Evolutionary conservation across 2,113 vertebrate genomes (phyloP).

Genomic region (Poecile atricapillus): DNA sequence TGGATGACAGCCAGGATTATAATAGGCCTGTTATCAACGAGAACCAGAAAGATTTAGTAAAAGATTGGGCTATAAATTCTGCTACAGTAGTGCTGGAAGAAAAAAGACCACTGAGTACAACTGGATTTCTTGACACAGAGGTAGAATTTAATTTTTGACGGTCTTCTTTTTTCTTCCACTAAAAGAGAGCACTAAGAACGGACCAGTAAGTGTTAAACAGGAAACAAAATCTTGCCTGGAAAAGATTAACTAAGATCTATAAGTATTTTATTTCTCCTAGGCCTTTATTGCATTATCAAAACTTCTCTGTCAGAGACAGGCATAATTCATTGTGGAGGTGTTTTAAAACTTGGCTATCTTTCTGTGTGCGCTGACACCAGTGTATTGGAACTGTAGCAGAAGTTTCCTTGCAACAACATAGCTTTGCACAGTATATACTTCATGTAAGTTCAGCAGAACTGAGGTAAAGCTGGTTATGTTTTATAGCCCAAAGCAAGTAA

Average conservation of each 20-base stretch:
- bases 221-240: slow-evolving; percentile 6
- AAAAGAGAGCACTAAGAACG: slow-evolving; percentile 60
- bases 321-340: neutral
- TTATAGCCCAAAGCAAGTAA: slow-evolving; percentile 39
- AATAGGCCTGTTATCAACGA: slow-evolving; percentile 80
- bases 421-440: neutral
- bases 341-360: neutral
- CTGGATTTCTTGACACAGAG: slow-evolving; percentile 81
- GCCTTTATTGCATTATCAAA: neutral
- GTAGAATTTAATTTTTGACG: slow-evolving; percentile 74
- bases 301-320: neutral
- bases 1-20: slow-evolving; percentile 87
- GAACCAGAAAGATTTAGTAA: slow-evolving; percentile 79
- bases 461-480: neutral
- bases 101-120: slow-evolving; percentile 77
- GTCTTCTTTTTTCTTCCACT: slow-evolving; percentile 56
- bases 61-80: slow-evolving; percentile 79
- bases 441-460: neutral
- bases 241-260: neutral
- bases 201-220: slow-evolving; percentile 35
- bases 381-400: slow-evolving; percentile 3
- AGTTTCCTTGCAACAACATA: neutral
- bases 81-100: slow-evolving; percentile 75
- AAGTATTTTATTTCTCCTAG: slow-evolving; percentile 8
- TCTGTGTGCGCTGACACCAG: neutral